A percentile compares a stretch with the other conserved stretches of the same genome.
Evolutionary conservation across 2,888 invertebrate genomes (phyloP).

Genomic region (Agapostemon virescens): DNA sequence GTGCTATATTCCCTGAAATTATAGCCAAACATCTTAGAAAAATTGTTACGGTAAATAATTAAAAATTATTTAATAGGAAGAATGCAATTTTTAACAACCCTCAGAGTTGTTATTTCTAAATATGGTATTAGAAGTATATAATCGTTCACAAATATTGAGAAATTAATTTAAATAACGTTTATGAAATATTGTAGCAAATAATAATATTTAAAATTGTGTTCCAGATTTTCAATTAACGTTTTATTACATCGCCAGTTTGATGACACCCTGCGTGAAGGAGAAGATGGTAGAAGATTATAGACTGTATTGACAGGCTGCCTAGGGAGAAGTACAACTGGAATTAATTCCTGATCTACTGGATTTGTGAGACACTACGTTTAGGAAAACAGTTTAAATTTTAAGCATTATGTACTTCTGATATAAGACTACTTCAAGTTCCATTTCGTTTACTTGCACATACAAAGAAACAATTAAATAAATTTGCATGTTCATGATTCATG

Average conservation of each 20-base stretch:
- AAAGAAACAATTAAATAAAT: neutral
- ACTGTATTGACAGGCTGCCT: neutral
- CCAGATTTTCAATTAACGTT: constrained; percentile 5
- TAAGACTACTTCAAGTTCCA: constrained; percentile 5
- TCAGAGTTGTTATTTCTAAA: neutral
- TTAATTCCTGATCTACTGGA: neutral
- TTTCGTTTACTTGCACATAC: neutral
- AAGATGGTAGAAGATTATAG: neutral
- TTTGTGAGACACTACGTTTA: constrained; percentile 12
- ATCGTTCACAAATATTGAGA: neutral
- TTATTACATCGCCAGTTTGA: neutral
- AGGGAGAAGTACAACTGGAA: constrained; percentile 6
- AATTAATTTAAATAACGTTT: neutral
- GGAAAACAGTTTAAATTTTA: constrained; percentile 1
- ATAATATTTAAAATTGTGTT: neutral
- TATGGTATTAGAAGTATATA: neutral
- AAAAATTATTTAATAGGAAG: neutral
- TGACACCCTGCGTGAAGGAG: neutral
- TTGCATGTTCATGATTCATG: neutral
- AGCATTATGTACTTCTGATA: neutral
- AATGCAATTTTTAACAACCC: neutral
- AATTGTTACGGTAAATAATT: neutral
- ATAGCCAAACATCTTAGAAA: neutral
- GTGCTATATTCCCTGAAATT: neutral
- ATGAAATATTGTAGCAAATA: neutral